These are phyloP conservation scores for Isoperla grammatica DNA, from an alignment of 2,888 invertebrate genomes.

Conservation along the genomic window DNA sequence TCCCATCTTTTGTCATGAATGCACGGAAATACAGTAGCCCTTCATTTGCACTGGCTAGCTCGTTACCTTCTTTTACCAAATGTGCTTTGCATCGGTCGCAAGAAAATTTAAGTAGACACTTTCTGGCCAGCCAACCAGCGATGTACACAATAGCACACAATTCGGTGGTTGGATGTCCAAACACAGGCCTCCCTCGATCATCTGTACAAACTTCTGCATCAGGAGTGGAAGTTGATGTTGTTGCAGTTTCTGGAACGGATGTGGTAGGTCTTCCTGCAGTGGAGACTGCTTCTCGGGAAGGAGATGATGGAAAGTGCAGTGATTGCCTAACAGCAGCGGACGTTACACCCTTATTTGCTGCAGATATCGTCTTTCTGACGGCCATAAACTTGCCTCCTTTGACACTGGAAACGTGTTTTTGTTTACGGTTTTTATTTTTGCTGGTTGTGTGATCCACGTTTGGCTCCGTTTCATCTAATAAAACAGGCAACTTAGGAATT, in stretches of 20 bases:
- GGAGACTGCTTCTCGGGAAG: not conserved
- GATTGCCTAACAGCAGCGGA: no score
- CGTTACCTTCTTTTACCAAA: not conserved
- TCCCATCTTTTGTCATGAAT: slow-evolving; percentile 6
- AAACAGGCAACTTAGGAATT: no score
- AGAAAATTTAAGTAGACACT: not conserved
- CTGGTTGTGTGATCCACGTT: slow-evolving; percentile 2
- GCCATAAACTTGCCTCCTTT: no score
- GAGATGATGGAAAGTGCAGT: not conserved
- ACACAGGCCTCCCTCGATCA: not conserved
- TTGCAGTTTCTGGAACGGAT: not conserved
- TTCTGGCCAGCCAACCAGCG: slow-evolving; percentile 2
- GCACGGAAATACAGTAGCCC: slow-evolving; percentile 3
- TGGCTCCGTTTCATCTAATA: slow-evolving; percentile 20
- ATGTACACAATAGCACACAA: slow-evolving; percentile 2
- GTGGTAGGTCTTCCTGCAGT: not conserved
- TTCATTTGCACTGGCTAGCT: not conserved
- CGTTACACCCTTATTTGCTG: no score
- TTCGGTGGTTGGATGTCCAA: not conserved
- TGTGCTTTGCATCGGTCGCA: not conserved
- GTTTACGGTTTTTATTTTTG: not conserved
- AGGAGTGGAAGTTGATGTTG: not conserved
- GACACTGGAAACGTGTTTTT: no score
- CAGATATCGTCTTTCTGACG: no score
- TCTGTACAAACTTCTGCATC: no score